Conservation (phyloP, 2,797 vertebrate species). For the Brachyrhaphis roseni region DNA sequence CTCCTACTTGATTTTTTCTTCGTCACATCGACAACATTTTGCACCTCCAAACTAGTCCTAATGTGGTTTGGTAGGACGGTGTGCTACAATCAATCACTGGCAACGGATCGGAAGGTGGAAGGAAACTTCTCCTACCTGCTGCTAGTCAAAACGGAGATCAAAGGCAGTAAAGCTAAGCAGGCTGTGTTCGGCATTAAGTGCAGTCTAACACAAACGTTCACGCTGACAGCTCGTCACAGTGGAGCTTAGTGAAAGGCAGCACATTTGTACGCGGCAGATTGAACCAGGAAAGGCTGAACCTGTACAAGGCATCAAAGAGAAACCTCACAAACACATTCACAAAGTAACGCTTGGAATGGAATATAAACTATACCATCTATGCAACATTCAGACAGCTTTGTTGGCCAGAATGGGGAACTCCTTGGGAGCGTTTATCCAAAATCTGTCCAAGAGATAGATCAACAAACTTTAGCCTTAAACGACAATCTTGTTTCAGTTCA, state of each 20-base stretch:
- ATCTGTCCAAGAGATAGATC: not conserved
- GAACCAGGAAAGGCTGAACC: conserved; percentile 20
- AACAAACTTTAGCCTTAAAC: not conserved
- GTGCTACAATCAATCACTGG: conserved; percentile 17
- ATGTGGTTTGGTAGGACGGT: not conserved
- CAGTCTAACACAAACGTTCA: conserved; percentile 33
- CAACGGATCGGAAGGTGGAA: conserved; percentile 13
- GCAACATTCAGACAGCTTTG: not conserved
- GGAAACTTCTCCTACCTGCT: conserved; percentile 31
- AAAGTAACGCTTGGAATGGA: not conserved
- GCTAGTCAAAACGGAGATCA: conserved; percentile 47
- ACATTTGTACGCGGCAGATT: conserved; percentile 50
- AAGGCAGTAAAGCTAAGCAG: conserved; percentile 41
- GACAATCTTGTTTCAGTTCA: no score
- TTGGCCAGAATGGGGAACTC: not conserved
- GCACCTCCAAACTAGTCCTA: not conserved
- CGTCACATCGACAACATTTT: not conserved
- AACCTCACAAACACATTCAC: not conserved
- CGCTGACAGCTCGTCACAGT: conserved; percentile 51
- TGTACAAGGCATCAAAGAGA: conserved; percentile 12
- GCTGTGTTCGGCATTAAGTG: conserved; percentile 50
- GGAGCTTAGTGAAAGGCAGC: conserved; percentile 34
- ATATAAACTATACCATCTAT: not conserved
- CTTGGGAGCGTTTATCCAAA: not conserved
- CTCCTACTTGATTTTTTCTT: not conserved